Conservation (phyloP, 2,113 vertebrate genomes). For the Hiodon alosoides region DNA sequence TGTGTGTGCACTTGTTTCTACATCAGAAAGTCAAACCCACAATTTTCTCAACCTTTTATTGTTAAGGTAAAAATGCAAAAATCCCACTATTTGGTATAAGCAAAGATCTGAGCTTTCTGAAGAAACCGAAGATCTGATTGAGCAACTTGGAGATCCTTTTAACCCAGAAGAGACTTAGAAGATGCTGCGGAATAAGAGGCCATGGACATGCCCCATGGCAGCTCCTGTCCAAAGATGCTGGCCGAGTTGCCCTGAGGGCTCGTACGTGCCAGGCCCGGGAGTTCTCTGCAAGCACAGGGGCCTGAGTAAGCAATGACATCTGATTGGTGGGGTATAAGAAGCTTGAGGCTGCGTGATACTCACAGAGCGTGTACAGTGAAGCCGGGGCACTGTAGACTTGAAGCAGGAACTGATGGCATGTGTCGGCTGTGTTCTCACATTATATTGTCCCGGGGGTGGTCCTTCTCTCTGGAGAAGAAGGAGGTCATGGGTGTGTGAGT, state of each 20-base stretch:
- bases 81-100: not conserved
- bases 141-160: not conserved
- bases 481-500: not conserved
- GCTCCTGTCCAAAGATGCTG: slow-evolving; percentile 38
- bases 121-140: not conserved
- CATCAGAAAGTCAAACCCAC: too few species aligned
- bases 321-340: not conserved
- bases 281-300: slow-evolving; percentile 51
- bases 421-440: slow-evolving; percentile 41
- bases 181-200: slow-evolving; percentile 57
- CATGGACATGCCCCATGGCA: slow-evolving; percentile 44
- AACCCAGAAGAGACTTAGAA: slow-evolving; percentile 30
- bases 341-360: slow-evolving; percentile 39
- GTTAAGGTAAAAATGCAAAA: not conserved
- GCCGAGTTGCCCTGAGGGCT: slow-evolving; percentile 46
- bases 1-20: not conserved
- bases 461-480: slow-evolving; percentile 61
- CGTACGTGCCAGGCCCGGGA: slow-evolving; percentile 59
- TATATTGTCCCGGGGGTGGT: slow-evolving; percentile 68
- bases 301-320: not conserved
- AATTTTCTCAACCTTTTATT: not conserved
- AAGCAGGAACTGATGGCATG: slow-evolving; percentile 68
- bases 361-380: slow-evolving; percentile 55
- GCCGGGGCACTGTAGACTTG: slow-evolving; percentile 64
- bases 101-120: too few species aligned